A percentile compares a stretch with the other conserved stretches of the same genome.
Conservation (phyloP, 2,888 invertebrate species). For the Philereme transversata region DNA sequence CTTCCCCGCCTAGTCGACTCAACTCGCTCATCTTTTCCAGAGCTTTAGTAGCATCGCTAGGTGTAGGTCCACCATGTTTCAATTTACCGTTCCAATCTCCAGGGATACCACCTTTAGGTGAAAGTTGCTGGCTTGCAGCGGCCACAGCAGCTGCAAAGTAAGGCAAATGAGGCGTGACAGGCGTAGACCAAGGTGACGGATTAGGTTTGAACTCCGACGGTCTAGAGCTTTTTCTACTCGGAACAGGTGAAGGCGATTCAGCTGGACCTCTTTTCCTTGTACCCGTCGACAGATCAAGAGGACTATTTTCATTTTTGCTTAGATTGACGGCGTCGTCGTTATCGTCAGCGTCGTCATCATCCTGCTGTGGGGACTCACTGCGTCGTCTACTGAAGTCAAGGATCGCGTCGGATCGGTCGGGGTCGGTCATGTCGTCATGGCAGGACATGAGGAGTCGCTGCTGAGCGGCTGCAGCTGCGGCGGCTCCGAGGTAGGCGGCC, state of each 20-base stretch:
- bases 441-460: slow-evolving; percentile 92
- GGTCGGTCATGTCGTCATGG: slow-evolving; percentile 86
- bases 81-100: slow-evolving; percentile 91
- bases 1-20: slow-evolving; percentile 92
- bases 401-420: slow-evolving; percentile 86
- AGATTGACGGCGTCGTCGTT: slow-evolving; percentile 89
- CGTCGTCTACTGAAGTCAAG: slow-evolving; percentile 93
- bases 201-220: slow-evolving; percentile 87
- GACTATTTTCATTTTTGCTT: slow-evolving; percentile 88
- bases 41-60: slow-evolving; percentile 93
- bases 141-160: slow-evolving; percentile 93
- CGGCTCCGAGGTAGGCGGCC: slow-evolving; percentile 91
- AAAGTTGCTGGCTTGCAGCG: slow-evolving; percentile 86
- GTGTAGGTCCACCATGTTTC: slow-evolving; percentile 86
- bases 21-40: slow-evolving; percentile 96
- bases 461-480: slow-evolving; percentile 89
- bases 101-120: slow-evolving; percentile 87
- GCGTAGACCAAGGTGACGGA: slow-evolving; percentile 91
- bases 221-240: slow-evolving; percentile 87
- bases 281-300: slow-evolving; percentile 91
- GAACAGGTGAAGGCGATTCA: slow-evolving; percentile 85
- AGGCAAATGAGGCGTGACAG: slow-evolving; percentile 90
- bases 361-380: slow-evolving; percentile 71
- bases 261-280: slow-evolving; percentile 89
- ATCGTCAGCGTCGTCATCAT: slow-evolving; percentile 77